Base-by-base conservation (phyloP, 1,140 invertebrate genomes). In the Euura lappo region DNA sequence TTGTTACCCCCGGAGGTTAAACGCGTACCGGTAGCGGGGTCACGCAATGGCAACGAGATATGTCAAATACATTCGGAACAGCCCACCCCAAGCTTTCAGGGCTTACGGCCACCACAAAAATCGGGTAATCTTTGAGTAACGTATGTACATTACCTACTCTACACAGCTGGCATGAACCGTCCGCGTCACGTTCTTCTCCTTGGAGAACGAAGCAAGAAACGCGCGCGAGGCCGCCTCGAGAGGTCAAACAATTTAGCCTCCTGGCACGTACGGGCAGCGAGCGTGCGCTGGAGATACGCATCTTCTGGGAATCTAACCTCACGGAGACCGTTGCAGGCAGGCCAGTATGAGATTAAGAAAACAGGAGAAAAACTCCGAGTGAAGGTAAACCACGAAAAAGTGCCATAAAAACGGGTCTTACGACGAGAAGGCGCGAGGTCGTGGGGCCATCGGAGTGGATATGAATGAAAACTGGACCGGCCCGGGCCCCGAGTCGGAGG, bases 381-480 rank as follows among this genome's bases (percentile, higher is more conserved):
- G 42, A 65, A 74, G 44, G 51, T 60, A 44, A 65, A 64, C 3
- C 45, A 68, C 45, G 28, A 71, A 71, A 69, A 68, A 65, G 13
- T 44, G 64, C 46, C 28, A 65, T 43, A 73, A 73, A 44, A 65
- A 71, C 28, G 66, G 44, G 66, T 3, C 66, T 28, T 42, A 42
- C 11, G 44, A 68, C 28, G 11, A 8, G 4, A 74, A 47, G 74
- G 75, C 64, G 43, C 67, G 73, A 74, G 71, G 70, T 72, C 72
- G 67, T 71, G 72, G 51, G 76, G 74, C 44, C 74, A 74, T 75
- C 70, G 74, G 47, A 70, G 72, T 65, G 73, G 73, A 73, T 70
- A 75, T 77, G 76, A 77, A 77, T 77, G 76, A 75, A 75, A 77
- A 77, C 71, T 72, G 72, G 70, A 72, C 64, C 45, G 51, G 72